Percentiles rank a stretch among this genome's conserved stretches.
phyloP scores from a whole-genome alignment of 2,797 vertebrate species.

The Tapirus indicus region DNA sequence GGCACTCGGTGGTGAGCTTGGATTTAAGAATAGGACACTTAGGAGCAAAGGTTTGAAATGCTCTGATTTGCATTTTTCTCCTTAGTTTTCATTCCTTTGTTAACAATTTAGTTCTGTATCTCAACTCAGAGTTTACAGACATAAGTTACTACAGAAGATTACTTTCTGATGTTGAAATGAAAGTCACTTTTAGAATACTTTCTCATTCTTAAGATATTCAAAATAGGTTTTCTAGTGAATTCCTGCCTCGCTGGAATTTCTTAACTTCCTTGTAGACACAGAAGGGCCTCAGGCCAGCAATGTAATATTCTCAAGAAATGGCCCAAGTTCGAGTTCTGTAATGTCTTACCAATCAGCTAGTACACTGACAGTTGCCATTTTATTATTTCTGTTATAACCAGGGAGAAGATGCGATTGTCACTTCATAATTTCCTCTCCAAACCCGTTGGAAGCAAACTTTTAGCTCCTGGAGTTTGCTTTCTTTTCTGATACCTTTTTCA shows the following conservation, averaged over 20 bases:
- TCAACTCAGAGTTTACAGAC: not conserved
- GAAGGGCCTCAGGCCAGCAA: not conserved
- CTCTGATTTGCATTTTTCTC: not conserved
- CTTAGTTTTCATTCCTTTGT: not conserved
- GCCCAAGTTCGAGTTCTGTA: not conserved
- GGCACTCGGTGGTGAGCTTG: not conserved
- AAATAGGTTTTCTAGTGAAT: constrained; percentile 35
- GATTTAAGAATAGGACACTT: not conserved
- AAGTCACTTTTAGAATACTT: constrained; percentile 24
- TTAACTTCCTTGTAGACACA: not conserved
- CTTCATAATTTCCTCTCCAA: not conserved
- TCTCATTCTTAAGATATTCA: not conserved
- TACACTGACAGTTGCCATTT: not conserved
- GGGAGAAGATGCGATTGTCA: not conserved
- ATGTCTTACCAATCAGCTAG: not conserved
- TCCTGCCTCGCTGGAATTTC: not conserved
- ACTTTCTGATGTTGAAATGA: constrained; percentile 26
- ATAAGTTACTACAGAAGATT: not conserved
- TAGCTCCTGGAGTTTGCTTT: not conserved
- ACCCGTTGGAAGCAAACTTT: not conserved
- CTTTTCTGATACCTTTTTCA: not conserved
- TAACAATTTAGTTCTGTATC: not conserved
- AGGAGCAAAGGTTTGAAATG: not conserved
- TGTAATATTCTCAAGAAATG: constrained; percentile 3
- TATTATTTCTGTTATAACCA: not conserved